A percentile compares a stretch with the other conserved stretches of the same genome.
Conservation (phyloP, 2,797 vertebrate species). For the Mus caroli region DNA sequence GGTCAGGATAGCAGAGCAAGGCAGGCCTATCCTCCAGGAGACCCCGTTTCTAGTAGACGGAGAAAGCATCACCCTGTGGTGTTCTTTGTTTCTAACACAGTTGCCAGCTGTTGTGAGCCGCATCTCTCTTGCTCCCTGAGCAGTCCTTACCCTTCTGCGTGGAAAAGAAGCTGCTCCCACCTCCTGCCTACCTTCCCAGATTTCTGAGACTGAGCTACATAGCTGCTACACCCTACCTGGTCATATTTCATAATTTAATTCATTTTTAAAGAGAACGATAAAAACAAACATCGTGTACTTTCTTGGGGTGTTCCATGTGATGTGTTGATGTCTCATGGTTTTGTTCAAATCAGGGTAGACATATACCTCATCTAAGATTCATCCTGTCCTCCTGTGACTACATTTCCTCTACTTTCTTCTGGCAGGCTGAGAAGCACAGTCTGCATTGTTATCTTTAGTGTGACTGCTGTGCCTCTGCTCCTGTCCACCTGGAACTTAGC, state of each 20-base stretch:
- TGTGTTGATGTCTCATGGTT: neutral
- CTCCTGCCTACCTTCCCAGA: neutral
- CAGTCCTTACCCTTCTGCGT: neutral
- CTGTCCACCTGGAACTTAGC: neutral
- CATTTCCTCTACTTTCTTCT: neutral
- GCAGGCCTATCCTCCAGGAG: fast-evolving
- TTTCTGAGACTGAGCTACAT: neutral
- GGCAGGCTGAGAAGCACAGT: neutral
- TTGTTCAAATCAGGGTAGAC: neutral
- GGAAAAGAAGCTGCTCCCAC: too few species aligned
- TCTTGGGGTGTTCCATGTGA: neutral
- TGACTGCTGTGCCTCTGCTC: neutral
- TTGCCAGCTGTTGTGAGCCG: fast-evolving
- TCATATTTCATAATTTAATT: neutral
- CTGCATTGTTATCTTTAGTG: neutral
- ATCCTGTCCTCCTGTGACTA: neutral
- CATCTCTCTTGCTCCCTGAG: neutral
- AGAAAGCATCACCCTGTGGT: neutral
- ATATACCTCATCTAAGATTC: neutral
- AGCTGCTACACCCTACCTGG: neutral
- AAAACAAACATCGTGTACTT: neutral
- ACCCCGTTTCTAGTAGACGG: neutral
- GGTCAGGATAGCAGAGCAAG: neutral
- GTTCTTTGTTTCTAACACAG: fast-evolving
- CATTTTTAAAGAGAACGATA: neutral